Conservation (phyloP, 2,888 invertebrate genomes). For the Trachelus iudaicus region DNA sequence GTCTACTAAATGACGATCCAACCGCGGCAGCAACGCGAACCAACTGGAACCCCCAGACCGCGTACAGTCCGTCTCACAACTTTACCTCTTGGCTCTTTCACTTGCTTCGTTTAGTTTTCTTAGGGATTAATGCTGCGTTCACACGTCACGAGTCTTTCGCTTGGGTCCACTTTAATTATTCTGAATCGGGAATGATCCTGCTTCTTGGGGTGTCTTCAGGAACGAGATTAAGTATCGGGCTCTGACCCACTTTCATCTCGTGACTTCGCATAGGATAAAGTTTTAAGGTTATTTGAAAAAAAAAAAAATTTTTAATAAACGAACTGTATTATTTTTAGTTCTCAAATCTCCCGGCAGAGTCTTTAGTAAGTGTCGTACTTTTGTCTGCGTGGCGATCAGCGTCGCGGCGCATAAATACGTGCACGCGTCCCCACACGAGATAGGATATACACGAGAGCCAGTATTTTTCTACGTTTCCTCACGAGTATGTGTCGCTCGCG, state of each 20-base stretch:
- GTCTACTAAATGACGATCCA: not conserved
- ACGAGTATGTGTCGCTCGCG: not conserved
- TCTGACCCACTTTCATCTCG: not conserved
- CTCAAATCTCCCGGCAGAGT: not conserved
- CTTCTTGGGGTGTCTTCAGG: not conserved
- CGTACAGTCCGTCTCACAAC: not conserved
- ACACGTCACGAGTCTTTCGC: not conserved
- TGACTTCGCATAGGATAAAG: rapidly evolving
- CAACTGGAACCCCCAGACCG: not conserved
- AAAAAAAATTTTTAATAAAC: too few relatives aligned
- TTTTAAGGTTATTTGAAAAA: not conserved
- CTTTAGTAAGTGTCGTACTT: not conserved
- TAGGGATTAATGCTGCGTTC: not conserved
- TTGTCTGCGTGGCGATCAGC: not conserved
- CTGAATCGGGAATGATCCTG: not conserved
- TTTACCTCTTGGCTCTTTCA: not conserved
- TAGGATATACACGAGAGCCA: not conserved
- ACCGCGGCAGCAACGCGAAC: not conserved
- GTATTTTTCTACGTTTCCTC: not conserved
- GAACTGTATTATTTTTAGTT: not conserved
- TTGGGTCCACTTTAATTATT: not conserved
- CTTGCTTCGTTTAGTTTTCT: not conserved
- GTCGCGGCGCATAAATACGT: not conserved
- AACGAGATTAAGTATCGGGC: not conserved
- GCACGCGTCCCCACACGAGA: not conserved